Conservation (phyloP, 2,113 vertebrate species). For the Nanger granti region DNA sequence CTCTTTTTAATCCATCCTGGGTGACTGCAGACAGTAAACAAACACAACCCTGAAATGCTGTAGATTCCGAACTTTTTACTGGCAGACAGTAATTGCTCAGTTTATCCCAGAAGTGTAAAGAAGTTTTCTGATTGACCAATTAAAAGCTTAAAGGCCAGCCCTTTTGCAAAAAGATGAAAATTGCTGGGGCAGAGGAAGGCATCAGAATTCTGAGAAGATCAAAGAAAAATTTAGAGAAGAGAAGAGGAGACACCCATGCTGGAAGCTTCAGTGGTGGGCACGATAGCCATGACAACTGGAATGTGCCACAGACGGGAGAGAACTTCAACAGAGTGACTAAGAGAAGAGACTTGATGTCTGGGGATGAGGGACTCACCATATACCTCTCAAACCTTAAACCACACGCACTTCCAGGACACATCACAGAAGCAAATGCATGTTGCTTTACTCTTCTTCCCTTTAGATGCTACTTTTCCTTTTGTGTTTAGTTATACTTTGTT, state of each 20-base stretch:
- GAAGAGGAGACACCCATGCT: not conserved
- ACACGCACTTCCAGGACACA: not conserved
- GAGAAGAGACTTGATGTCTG: not conserved
- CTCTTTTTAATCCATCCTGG: not conserved
- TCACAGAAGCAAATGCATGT: not conserved
- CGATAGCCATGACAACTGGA: not conserved
- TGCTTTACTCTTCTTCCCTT: not conserved
- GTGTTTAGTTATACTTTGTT: not conserved
- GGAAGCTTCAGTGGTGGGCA: not conserved
- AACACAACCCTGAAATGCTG: not conserved
- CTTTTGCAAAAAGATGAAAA: not conserved
- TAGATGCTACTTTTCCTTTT: not conserved
- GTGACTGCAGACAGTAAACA: not conserved
- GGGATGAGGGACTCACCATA: accelerated
- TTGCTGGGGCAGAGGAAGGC: not conserved
- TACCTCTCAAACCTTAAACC: not conserved
- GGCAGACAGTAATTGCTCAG: not conserved
- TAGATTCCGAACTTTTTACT: not conserved
- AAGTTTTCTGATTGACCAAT: not conserved
- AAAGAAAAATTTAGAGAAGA: not conserved
- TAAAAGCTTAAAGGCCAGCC: not conserved
- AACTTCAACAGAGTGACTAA: not conserved
- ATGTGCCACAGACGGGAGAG: not conserved
- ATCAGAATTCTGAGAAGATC: not conserved
- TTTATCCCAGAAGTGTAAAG: not conserved